Evolutionary conservation across 2,888 invertebrate genomes (phyloP).

Genomic region (Seladonia tumulorum): DNA sequence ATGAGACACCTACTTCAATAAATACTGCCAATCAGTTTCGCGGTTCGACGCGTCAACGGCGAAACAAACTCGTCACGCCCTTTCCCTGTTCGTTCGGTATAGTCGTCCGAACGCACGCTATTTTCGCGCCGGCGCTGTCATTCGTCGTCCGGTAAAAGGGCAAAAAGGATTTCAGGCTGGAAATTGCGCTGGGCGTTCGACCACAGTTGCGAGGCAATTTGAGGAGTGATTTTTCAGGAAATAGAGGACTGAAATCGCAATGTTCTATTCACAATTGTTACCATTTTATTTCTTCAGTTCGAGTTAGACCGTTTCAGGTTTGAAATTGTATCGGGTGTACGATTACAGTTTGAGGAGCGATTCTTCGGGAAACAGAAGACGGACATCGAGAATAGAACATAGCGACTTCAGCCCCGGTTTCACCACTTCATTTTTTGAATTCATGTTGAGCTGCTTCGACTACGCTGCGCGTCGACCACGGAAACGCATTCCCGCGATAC

Average conservation of each 20-base stretch:
- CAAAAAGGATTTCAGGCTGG: not conserved
- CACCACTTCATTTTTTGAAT: not conserved
- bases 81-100: constrained; percentile 24
- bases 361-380: not conserved
- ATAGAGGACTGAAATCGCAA: not conserved
- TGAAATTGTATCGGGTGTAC: too few species aligned
- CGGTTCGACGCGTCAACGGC: not conserved
- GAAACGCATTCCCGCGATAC: constrained; percentile 24
- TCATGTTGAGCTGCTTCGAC: not conserved
- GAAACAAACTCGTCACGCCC: constrained; percentile 22
- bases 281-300: not conserved
- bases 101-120: not conserved
- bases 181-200: not conserved
- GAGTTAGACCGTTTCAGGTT: not conserved
- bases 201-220: not conserved
- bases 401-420: not conserved
- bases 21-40: constrained; percentile 77
- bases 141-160: too few species aligned
- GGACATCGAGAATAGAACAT: not conserved
- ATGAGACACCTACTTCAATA: constrained; percentile 83
- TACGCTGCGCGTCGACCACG: not conserved
- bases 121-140: constrained; percentile 2
- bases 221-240: not conserved
- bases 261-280: not conserved
- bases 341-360: not conserved